These are phyloP conservation scores for Tricholaema leucomelas DNA, from an alignment of 2,113 vertebrate genomes.

Conservation along the genomic window DNA sequence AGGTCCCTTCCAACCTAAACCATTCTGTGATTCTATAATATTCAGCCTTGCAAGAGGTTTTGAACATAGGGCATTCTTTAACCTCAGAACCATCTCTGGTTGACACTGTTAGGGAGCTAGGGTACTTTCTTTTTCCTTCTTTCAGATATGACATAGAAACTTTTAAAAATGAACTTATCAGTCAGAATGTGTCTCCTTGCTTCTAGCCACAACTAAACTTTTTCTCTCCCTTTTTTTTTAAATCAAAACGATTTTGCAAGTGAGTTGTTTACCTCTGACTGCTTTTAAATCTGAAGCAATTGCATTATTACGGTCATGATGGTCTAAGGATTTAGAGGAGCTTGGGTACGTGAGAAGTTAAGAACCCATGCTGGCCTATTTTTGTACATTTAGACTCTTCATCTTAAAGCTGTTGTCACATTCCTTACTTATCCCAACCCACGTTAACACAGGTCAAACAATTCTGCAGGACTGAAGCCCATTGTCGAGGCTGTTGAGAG, in stretches of 20 bases:
- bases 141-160: background rate
- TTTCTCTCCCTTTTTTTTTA: background rate
- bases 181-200: background rate
- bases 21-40: no score
- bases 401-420: background rate
- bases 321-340: background rate
- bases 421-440: no score
- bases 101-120: background rate
- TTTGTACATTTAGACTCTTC: background rate
- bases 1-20: no score
- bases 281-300: background rate
- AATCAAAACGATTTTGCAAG: background rate
- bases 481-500: no score
- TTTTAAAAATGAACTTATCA: background rate
- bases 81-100: background rate
- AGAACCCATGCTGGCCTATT: rapidly evolving
- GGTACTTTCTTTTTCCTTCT: background rate
- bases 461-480: no score
- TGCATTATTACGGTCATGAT: background rate
- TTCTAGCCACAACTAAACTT: background rate
- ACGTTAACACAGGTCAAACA: no score
- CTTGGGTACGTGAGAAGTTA: background rate
- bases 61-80: background rate
- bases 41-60: background rate
- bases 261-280: background rate